Base-by-base conservation (phyloP, 2,888 invertebrate genomes). In the Eudemis profundana region DNA sequence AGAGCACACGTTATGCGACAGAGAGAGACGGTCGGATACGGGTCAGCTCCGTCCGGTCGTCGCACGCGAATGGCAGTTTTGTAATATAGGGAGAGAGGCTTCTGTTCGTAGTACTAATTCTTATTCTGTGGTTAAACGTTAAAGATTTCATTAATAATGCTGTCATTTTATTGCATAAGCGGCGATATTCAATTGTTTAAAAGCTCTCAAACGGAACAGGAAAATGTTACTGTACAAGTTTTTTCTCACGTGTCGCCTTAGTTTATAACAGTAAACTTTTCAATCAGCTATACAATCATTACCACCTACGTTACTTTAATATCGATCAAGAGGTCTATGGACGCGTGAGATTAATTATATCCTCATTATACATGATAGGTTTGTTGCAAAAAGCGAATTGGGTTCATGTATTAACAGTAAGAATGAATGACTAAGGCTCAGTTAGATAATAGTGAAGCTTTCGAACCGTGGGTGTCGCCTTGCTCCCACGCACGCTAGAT, bases 401-500 rank as follows among this genome's bases (percentile, higher is more conserved):
- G n/a, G 44, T 50, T 27, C 54, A 56, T 33, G 17, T 44, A 53
- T n/a, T 83, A 85, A 86, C 83, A 78, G 81, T 78, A 75, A 57
- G 53, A 67, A 78, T 72, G 75, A 77, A 69, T 72, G 70, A 74
- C 69, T 67, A 70, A 75, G 33, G 42, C 57, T 74, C 69, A 67
- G 70, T 69, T 83, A 79, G 79, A 78, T 75, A 76, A 82, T 82
- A 77, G 76, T 77, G 78, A 82, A 85, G 81, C 79, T 82, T 82
- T 83, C 76, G 73, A 77, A 76, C 76, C 72, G 78, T 78, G 77
- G 81, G 77, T 79, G 79, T 79, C 74, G 68, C 71, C 68, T 72
- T 69, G 76, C 68, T 72, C 89, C 90, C 79, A 90, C 89, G 75
- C 83, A 77, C 76, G 75, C 76, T 81, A 74, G 74, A 79, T 79